Base-by-base conservation (phyloP, 2,888 invertebrate genomes). In the Cephalotes varians region DNA sequence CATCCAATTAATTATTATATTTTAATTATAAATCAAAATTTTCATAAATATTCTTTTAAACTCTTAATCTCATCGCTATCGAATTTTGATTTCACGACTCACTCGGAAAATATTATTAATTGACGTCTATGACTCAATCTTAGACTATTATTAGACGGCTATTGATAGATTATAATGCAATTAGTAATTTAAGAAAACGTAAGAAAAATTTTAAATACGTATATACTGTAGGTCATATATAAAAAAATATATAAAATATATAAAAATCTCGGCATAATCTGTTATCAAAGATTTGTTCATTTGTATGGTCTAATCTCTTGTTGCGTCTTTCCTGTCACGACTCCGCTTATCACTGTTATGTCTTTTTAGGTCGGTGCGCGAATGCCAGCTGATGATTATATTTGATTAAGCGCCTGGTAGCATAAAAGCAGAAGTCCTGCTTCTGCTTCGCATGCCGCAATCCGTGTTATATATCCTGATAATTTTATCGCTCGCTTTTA, bases 271-370 rank as follows among this genome's bases (percentile, higher is more conserved):
- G 9, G 18, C 31, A 6, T 47, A 74, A 49, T 31, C 10, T n/a
- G 15, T 9, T n/a, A 58, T 18, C 31, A 71, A 15, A 72, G 28
- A 40, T 54, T 71, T 47, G 18, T 60, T 60, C 60, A 34, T 74
- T 74, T 49, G n/a, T 31, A 40, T 12, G 28, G 4, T 73, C 21
- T 6, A 60, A 47, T 49, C 10, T 34, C 15, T 15, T 34, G 44
- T 15, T 7, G 12, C 12, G 21, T 60, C n/a, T 74, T 74, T 47
- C 21, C 9, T 31, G 44, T 60, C 44, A 12, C 21, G 15, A 47
- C 21, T 74, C 21, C 49, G n/a, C 60, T 74, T 73, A 73, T 73
- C 47, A 47, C 10, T 74, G 10, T 74, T 74, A 21, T 58, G 21
- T 74, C 60, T 74, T 62, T 74, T 47, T 60, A 37, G 54, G 40